Evolutionary conservation across 2,888 invertebrate species (phyloP).

Genomic region (Acleris emargana): DNA sequence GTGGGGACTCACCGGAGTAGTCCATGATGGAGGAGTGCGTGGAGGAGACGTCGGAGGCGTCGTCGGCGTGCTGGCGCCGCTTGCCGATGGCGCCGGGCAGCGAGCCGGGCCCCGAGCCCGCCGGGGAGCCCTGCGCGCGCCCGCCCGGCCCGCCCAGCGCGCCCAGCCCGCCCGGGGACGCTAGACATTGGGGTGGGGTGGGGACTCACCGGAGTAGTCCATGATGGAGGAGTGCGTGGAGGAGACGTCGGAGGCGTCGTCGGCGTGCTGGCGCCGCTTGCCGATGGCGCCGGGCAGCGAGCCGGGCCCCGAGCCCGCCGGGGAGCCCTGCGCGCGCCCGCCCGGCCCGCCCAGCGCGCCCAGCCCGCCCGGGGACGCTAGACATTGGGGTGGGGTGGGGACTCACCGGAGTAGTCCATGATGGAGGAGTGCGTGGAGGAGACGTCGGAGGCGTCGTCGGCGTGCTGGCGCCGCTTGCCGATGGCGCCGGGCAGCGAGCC

Average conservation of each 20-base stretch:
- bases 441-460: constrained; percentile 94
- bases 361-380: constrained; percentile 93
- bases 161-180: constrained; percentile 93
- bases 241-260: constrained; percentile 94
- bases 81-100: constrained; percentile 93
- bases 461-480: constrained; percentile 88
- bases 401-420: constrained; percentile 92
- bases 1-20: constrained; percentile 87
- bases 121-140: constrained; percentile 91
- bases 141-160: too few species aligned
- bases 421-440: constrained; percentile 93
- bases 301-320: constrained; percentile 89
- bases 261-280: constrained; percentile 87
- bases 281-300: constrained; percentile 93
- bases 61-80: constrained; percentile 89
- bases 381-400: too few species aligned
- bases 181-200: too few species aligned
- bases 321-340: constrained; percentile 92
- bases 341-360: too few species aligned
- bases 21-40: constrained; percentile 94
- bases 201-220: constrained; percentile 90
- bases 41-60: constrained; percentile 94
- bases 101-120: constrained; percentile 89
- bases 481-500: constrained; percentile 93
- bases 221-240: constrained; percentile 93